These are phyloP conservation scores for Melanotaenia duboulayi DNA, from an alignment of 2,113 vertebrate genomes.

Conservation along the genomic window DNA sequence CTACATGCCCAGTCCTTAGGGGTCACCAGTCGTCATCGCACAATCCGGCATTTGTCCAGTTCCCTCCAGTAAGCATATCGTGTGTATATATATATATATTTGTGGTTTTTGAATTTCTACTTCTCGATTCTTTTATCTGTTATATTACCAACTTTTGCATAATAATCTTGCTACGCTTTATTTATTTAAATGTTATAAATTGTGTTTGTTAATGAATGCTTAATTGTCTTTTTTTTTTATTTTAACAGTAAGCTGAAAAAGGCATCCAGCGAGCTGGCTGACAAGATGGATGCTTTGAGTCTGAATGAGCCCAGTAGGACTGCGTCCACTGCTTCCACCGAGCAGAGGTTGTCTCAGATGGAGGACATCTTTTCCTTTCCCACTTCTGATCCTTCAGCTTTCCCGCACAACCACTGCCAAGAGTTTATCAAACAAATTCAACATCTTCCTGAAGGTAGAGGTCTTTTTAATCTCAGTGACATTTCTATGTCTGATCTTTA, in stretches of 20 bases:
- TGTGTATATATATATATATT: no score
- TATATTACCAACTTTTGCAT: background rate
- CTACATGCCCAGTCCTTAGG: slow-evolving; percentile 87
- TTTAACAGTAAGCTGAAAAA: slow-evolving; percentile 86
- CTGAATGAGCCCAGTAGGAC: slow-evolving; percentile 70
- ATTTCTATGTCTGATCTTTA: no score
- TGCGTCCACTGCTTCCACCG: background rate
- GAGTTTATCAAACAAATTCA: slow-evolving; percentile 81
- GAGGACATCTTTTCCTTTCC: slow-evolving; percentile 86
- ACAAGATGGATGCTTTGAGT: slow-evolving; percentile 81
- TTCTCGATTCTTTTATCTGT: no score
- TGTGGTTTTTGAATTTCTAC: background rate
- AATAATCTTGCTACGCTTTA: background rate
- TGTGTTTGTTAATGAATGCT: fast-evolving
- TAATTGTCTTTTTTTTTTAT: background rate
- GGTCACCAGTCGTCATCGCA: slow-evolving; percentile 87
- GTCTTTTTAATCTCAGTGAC: background rate
- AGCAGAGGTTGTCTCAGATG: slow-evolving; percentile 76
- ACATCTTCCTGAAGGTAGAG: slow-evolving; percentile 84
- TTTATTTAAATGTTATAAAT: background rate
- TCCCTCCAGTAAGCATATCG: slow-evolving; percentile 82
- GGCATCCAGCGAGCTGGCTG: slow-evolving; percentile 64
- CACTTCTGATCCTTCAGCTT: slow-evolving; percentile 50
- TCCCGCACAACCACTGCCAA: slow-evolving; percentile 72
- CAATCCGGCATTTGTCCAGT: slow-evolving; percentile 83